Evolutionary conservation across 2,113 vertebrate species (phyloP).

Genomic region (Boulengeromyrus knoepffleri): DNA sequence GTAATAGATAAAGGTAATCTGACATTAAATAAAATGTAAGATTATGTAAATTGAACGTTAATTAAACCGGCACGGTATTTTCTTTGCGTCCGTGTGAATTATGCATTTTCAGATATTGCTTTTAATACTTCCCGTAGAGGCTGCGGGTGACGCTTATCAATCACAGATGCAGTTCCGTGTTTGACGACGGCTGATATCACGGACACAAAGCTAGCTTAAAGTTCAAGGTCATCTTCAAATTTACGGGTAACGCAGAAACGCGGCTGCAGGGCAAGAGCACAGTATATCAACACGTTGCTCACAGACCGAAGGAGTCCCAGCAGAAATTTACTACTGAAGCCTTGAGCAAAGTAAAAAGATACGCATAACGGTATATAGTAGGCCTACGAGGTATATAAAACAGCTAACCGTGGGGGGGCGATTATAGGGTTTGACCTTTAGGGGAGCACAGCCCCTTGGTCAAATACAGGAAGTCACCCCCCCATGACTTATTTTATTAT

Average conservation of each 20-base stretch:
- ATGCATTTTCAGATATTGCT: not conserved
- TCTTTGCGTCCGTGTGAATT: not conserved
- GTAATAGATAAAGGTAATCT: not conserved
- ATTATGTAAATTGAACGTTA: not conserved
- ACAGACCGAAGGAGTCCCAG: not conserved
- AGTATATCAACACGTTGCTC: not conserved
- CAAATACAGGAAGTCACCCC: not conserved
- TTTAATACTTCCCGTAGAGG: not conserved
- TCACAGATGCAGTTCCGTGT: not conserved
- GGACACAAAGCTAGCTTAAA: not conserved
- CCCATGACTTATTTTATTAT: not conserved
- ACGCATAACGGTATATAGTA: not conserved
- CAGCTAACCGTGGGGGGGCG: not conserved
- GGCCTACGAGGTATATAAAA: not conserved
- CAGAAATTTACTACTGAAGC: not conserved
- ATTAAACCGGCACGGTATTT: not conserved
- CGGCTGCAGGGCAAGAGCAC: not conserved
- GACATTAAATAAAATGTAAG: not conserved
- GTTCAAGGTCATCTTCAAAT: not conserved
- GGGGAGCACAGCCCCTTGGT: not conserved
- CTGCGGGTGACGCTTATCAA: not conserved
- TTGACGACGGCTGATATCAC: not conserved
- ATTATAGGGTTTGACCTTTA: not conserved
- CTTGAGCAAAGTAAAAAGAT: not conserved
- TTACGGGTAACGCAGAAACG: not conserved